phyloP scores from a whole-genome alignment of 2,888 invertebrate species.

The Hanleya hanleyi region DNA sequence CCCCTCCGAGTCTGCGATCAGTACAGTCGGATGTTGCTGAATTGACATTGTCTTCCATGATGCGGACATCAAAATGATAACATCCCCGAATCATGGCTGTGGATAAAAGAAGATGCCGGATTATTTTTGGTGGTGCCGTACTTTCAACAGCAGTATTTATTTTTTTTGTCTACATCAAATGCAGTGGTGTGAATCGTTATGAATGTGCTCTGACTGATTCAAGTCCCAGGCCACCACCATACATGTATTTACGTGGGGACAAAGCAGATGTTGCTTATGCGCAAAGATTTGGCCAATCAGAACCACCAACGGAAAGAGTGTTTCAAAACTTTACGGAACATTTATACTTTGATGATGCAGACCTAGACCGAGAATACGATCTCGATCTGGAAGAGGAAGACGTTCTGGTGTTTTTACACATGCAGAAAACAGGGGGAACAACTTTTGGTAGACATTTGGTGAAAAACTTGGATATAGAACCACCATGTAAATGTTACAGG shows the following conservation, averaged over 20 bases:
- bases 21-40: no score
- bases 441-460: slow-evolving; percentile 97
- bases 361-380: slow-evolving; percentile 82
- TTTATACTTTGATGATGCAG: slow-evolving; percentile 81
- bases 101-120: not conserved
- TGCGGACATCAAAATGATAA: no score
- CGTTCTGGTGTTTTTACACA: slow-evolving; percentile 98
- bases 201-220: not conserved
- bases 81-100: no score
- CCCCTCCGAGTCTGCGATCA: no score
- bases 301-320: not conserved
- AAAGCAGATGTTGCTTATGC: no score
- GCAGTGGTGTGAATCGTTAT: not conserved
- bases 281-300: not conserved
- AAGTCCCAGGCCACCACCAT: not conserved
- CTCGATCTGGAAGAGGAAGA: slow-evolving; percentile 82
- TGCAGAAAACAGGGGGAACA: slow-evolving; percentile 99
- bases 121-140: not conserved
- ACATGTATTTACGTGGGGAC: no score
- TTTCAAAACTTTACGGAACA: not conserved
- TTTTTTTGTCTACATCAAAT: not conserved
- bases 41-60: no score
- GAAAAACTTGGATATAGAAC: slow-evolving; percentile 91
- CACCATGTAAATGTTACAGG: slow-evolving; percentile 94
- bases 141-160: not conserved